These are phyloP conservation scores for Nemurella pictetii DNA, from an alignment of 2,888 invertebrate species.

Conservation along the genomic window DNA sequence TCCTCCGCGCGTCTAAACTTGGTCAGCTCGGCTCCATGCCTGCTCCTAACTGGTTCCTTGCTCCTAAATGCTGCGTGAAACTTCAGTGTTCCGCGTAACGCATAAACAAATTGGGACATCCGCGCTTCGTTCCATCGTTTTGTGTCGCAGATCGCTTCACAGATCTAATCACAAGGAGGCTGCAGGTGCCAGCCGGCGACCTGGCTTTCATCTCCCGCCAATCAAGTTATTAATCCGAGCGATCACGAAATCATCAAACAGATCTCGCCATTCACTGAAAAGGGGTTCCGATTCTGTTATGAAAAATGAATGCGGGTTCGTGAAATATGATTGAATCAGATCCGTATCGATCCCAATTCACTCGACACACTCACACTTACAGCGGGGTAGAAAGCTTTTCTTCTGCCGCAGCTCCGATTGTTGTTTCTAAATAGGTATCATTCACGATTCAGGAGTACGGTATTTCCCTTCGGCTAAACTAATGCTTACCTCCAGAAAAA, in stretches of 20 bases:
- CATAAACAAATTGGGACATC: conserved; percentile 37
- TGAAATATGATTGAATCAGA: not conserved
- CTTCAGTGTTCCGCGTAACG: conserved; percentile 26
- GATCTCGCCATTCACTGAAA: not conserved
- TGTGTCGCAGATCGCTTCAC: not conserved
- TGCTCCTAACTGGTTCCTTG: too few species aligned
- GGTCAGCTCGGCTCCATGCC: too few species aligned
- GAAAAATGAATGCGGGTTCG: not conserved
- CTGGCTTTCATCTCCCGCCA: conserved; percentile 24
- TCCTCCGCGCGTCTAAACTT: too few species aligned
- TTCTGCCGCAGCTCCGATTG: too few species aligned
- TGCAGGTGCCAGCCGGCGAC: not conserved
- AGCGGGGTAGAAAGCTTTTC: too few species aligned
- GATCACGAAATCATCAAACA: conserved; percentile 14
- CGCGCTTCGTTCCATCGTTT: conserved; percentile 15
- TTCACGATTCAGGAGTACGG: not conserved
- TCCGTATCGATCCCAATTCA: not conserved
- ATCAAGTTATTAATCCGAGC: conserved; percentile 28
- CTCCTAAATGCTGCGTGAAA: not conserved
- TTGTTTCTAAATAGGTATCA: not conserved
- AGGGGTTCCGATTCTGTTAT: not conserved
- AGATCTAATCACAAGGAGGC: not conserved
- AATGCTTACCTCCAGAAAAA: too few species aligned
- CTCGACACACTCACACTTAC: too few species aligned
- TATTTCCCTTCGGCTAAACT: too few species aligned